These are phyloP conservation scores for Ornithoptera priamus DNA, from an alignment of 2,888 invertebrate genomes.

Conservation along the genomic window DNA sequence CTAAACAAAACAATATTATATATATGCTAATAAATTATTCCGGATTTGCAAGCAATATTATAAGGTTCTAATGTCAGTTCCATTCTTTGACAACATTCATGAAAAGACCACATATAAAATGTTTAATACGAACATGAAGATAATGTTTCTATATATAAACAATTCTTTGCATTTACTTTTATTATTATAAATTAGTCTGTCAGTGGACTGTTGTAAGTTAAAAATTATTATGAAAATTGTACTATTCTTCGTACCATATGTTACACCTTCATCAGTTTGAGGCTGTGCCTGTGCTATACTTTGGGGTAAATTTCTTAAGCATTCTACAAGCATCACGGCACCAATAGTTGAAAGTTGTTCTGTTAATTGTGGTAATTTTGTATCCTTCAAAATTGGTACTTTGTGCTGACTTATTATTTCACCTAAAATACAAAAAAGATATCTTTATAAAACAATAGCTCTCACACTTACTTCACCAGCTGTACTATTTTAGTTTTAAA, in stretches of 20 bases:
- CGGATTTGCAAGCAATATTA: no score
- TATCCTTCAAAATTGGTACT: slow-evolving; percentile 77
- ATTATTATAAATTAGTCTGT: no score
- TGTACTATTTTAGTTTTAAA: background rate
- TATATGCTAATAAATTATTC: no score
- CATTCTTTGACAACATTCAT: no score
- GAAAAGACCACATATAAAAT: no score
- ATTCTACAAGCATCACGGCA: slow-evolving; percentile 83
- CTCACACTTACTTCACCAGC: background rate
- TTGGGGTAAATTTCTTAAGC: slow-evolving; percentile 80
- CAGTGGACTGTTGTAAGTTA: no score
- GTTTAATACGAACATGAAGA: no score
- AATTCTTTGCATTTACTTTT: no score
- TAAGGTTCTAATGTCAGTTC: no score
- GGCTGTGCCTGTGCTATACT: slow-evolving; percentile 78
- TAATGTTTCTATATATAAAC: no score
- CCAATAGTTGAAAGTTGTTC: slow-evolving; percentile 83
- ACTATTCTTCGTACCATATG: slow-evolving; percentile 81
- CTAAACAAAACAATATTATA: background rate
- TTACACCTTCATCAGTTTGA: slow-evolving; percentile 82
- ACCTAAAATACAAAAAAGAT: slow-evolving; percentile 45
- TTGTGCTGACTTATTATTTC: slow-evolving; percentile 82
- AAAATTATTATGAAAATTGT: background rate
- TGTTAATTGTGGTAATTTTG: slow-evolving; percentile 84
- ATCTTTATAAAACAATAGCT: no score